Evolutionary conservation across 2,113 vertebrate genomes (phyloP).

Genomic region (Meles meles): DNA sequence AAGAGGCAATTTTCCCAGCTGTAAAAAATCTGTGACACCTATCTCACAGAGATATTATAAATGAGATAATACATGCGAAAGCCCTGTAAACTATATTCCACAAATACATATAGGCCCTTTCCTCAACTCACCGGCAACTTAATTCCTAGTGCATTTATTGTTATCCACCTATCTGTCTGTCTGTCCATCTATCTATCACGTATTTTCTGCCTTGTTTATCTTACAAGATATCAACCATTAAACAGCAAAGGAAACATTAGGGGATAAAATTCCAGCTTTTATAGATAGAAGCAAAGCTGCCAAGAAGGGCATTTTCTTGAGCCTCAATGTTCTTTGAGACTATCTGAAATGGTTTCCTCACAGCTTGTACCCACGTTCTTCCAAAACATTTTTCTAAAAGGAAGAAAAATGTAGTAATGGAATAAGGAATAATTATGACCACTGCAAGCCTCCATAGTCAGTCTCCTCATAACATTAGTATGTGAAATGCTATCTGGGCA

Average conservation of each 20-base stretch:
- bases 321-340: slow-evolving; percentile 73
- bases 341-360: slow-evolving; percentile 77
- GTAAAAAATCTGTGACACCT: slow-evolving; percentile 40
- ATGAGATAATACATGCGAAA: slow-evolving; percentile 39
- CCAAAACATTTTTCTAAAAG: slow-evolving; percentile 62
- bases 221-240: not conserved
- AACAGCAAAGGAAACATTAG: slow-evolving; percentile 33
- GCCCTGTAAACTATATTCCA: not conserved
- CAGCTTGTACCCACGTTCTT: slow-evolving; percentile 71
- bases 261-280: slow-evolving; percentile 73
- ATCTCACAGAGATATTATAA: slow-evolving; percentile 25
- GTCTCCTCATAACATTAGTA: slow-evolving; percentile 82
- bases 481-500: slow-evolving; percentile 87
- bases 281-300: slow-evolving; percentile 72
- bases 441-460: slow-evolving; percentile 88
- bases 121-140: not conserved
- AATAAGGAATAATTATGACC: slow-evolving; percentile 86
- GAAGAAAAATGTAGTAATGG: slow-evolving; percentile 70
- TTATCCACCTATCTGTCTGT: not conserved
- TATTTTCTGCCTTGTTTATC: not conserved
- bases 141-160: not conserved
- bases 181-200: not conserved
- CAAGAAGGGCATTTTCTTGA: slow-evolving; percentile 72
- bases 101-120: not conserved
- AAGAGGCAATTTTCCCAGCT: slow-evolving; percentile 8